Evolutionary conservation across 2,888 invertebrate genomes (phyloP).

Genomic region (Ichneumoninae sp.): DNA sequence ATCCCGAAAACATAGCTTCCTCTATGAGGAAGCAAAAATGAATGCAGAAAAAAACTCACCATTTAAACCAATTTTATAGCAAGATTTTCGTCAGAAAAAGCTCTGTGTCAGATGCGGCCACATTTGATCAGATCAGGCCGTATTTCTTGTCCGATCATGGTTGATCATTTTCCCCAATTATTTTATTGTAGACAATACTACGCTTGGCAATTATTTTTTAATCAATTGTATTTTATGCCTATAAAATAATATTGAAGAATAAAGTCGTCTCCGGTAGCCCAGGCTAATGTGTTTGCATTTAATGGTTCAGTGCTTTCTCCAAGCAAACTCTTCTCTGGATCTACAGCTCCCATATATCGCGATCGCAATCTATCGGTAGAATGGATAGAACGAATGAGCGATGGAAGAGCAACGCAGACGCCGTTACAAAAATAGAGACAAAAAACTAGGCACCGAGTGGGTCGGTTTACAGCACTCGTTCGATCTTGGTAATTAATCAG

Average conservation of each 20-base stretch:
- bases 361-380: slow-evolving; percentile 44
- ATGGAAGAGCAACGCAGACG: slow-evolving; percentile 33
- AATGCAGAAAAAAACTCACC: no score
- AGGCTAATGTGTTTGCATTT: not conserved
- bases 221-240: not conserved
- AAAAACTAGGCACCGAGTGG: slow-evolving; percentile 37
- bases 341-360: not conserved
- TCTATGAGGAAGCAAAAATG: no score
- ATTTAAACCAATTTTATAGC: no score
- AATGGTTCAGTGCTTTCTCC: not conserved
- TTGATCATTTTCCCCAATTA: no score
- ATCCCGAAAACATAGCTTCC: no score
- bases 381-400: slow-evolving; percentile 23
- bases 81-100: no score
- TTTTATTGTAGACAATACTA: not conserved
- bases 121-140: no score
- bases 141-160: no score
- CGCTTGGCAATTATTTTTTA: not conserved
- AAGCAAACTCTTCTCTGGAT: not conserved
- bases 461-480: slow-evolving; percentile 50
- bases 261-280: not conserved
- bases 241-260: no score
- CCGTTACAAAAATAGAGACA: not conserved
- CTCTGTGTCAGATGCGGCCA: no score
- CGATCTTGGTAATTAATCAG: slow-evolving; percentile 64